phyloP scores from a whole-genome alignment of 2,888 invertebrate genomes.

The Atrina japonica region DNA sequence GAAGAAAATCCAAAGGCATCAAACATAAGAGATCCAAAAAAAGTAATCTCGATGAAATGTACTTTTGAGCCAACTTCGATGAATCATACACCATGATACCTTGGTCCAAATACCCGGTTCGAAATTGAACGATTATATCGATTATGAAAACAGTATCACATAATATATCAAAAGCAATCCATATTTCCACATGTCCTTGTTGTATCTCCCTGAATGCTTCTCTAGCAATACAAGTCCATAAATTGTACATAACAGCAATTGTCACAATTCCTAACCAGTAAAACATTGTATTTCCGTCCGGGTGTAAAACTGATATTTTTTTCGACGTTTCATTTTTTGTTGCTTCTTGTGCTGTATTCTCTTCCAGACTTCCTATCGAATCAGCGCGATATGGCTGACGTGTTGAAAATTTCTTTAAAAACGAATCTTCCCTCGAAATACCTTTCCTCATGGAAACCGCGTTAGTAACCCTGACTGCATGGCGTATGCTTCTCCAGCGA shows the following conservation, averaged over 20 bases:
- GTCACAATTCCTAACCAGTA: conserved; percentile 96
- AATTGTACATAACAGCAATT: conserved; percentile 94
- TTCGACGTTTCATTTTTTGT: conserved; percentile 19
- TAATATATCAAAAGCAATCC: conserved; percentile 85
- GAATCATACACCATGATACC: conserved; percentile 97
- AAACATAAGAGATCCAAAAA: conserved; percentile 91
- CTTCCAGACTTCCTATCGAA: conserved; percentile 20
- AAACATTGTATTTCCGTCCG: conserved; percentile 97
- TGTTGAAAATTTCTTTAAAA: conserved; percentile 95
- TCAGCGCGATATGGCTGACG: conserved; percentile 84
- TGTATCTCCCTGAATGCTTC: conserved; percentile 96
- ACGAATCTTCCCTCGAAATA: conserved; percentile 81
- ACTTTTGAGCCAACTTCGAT: conserved; percentile 93
- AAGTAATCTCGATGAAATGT: conserved; percentile 91
- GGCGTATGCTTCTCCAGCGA: conserved; percentile 94
- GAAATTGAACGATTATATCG: conserved; percentile 94
- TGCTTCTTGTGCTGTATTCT: conserved; percentile 5
- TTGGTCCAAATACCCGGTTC: conserved; percentile 94
- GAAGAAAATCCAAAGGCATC: conserved; percentile 92
- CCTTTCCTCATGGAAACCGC: conserved; percentile 65
- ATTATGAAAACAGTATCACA: conserved; percentile 93
- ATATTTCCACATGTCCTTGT: conserved; percentile 64
- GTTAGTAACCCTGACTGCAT: conserved; percentile 84
- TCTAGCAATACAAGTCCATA: conserved; percentile 96
- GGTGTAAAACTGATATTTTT: conserved; percentile 87